These are phyloP conservation scores for Tachysurus vachellii DNA, from an alignment of 2,113 vertebrate genomes.

Conservation along the genomic window DNA sequence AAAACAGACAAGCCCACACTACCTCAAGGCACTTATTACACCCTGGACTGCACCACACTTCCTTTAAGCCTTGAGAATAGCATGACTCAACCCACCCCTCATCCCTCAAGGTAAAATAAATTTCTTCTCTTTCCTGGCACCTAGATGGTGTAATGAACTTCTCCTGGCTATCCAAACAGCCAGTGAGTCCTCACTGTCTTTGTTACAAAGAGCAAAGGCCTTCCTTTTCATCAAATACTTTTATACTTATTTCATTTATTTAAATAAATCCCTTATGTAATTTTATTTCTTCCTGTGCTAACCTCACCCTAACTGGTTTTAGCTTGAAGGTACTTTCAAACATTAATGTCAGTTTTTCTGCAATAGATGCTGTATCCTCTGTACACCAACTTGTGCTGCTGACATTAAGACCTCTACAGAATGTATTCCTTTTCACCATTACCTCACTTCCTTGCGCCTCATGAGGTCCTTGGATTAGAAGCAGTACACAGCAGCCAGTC, in stretches of 20 bases:
- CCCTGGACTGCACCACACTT: neutral
- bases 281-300: neutral
- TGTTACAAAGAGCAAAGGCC: neutral
- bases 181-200: neutral
- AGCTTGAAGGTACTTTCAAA: neutral
- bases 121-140: neutral
- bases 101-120: neutral
- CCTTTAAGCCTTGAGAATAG: neutral
- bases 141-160: neutral
- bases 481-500: constrained; percentile 21
- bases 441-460: constrained; percentile 39
- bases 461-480: constrained; percentile 30
- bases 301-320: neutral
- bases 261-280: neutral
- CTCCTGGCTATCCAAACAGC: neutral
- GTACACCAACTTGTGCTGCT: neutral
- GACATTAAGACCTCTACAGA: constrained; percentile 26
- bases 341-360: neutral
- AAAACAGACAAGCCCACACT: neutral
- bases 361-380: neutral
- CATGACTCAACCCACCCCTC: neutral
- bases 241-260: neutral
- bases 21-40: constrained; percentile 1
- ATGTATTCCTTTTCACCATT: constrained; percentile 1
- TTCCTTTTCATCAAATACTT: neutral